These are phyloP conservation scores for Corynorhinus townsendii DNA, from an alignment of 2,113 vertebrate species.

Conservation along the genomic window DNA sequence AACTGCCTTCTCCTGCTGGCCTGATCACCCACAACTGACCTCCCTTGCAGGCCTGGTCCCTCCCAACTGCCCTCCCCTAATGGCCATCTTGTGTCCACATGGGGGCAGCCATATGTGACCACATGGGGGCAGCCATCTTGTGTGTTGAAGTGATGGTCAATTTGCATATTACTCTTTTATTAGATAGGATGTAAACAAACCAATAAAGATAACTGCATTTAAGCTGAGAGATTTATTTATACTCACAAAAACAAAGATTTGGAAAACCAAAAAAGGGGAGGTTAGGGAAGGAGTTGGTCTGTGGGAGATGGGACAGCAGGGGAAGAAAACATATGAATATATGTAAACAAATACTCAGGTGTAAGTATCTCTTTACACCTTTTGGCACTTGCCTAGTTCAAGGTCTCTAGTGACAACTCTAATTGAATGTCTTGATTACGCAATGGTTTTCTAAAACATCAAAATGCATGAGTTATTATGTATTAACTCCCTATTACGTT, in stretches of 20 bases:
- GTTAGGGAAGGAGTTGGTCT: not conserved
- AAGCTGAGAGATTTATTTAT: not conserved
- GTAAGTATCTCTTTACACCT: not conserved
- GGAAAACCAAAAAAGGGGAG: not conserved
- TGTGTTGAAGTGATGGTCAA: too few relatives aligned
- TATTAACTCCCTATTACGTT: not conserved
- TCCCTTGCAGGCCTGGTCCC: too few relatives aligned
- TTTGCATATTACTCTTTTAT: too few relatives aligned
- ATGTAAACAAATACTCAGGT: not conserved
- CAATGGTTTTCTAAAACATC: slow-evolving; percentile 26
- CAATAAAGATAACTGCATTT: not conserved
- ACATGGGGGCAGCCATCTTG: too few relatives aligned
- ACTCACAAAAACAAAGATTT: not conserved
- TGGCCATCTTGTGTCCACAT: too few relatives aligned
- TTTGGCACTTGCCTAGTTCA: not conserved
- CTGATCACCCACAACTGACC: too few relatives aligned
- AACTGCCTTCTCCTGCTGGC: too few relatives aligned
- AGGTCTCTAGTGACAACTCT: not conserved
- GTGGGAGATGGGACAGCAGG: not conserved
- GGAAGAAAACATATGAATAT: not conserved
- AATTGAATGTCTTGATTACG: not conserved
- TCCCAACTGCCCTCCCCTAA: too few relatives aligned
- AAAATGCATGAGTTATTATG: not conserved
- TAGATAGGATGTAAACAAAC: not conserved
- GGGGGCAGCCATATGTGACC: too few relatives aligned